Conservation (phyloP, 2,888 invertebrate genomes). For the Drymonia ruficornis region DNA sequence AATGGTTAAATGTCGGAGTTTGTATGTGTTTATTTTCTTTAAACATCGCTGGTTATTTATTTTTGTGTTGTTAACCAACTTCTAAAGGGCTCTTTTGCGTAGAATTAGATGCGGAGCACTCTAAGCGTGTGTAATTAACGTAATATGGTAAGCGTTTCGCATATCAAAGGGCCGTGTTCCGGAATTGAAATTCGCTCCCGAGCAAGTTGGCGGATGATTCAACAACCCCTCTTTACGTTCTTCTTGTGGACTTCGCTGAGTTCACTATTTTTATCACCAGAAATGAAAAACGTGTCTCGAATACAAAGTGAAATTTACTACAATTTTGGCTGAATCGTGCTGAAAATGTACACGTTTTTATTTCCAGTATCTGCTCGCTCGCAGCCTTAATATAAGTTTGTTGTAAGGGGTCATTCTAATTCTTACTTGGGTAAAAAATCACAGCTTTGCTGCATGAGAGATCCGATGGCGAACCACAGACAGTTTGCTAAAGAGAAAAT, state of each 20-base stretch:
- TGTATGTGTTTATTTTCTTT: not conserved
- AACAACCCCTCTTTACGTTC: conserved; percentile 49
- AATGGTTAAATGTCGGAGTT: not conserved
- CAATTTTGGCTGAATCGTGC: conserved; percentile 18
- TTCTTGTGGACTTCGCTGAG: conserved; percentile 77
- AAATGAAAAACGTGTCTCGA: conserved; percentile 44
- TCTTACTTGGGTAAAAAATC: conserved; percentile 97
- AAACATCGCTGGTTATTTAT: not conserved
- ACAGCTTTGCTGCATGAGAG: conserved; percentile 98
- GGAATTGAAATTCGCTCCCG: conserved; percentile 40
- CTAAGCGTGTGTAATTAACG: conserved; percentile 35
- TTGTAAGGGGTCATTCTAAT: conserved; percentile 38
- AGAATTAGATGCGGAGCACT: conserved; percentile 17
- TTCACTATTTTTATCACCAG: conserved; percentile 63
- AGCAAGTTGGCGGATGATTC: conserved; percentile 47
- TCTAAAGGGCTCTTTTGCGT: conserved; percentile 2
- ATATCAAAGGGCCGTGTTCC: conserved; percentile 29
- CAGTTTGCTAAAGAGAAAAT: conserved; percentile 97
- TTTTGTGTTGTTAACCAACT: not conserved
- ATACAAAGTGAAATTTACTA: conserved; percentile 20
- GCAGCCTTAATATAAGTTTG: conserved; percentile 41
- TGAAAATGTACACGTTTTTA: conserved; percentile 33
- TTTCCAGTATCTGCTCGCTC: conserved; percentile 40
- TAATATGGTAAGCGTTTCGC: conserved; percentile 22
- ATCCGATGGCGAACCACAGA: conserved; percentile 98